Evolutionary conservation across 2,888 invertebrate genomes (phyloP).

Genomic region (Pseudeuparius sepicola): DNA sequence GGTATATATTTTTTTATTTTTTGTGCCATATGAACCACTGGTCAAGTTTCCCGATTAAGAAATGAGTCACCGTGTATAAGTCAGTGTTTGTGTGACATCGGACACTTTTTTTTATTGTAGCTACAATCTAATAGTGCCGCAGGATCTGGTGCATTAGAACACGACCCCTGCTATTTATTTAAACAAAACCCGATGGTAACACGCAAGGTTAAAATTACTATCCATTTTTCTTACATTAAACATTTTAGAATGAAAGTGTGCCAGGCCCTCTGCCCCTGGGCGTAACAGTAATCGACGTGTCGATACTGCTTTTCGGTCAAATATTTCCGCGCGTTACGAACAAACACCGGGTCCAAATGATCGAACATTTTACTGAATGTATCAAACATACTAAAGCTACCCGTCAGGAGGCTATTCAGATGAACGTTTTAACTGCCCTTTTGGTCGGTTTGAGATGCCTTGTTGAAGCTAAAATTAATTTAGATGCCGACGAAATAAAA

Average conservation of each 20-base stretch:
- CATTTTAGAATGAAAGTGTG: conserved; percentile 45
- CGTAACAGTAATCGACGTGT: conserved; percentile 92
- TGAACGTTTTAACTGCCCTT: conserved; percentile 92
- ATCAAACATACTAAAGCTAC: conserved; percentile 87
- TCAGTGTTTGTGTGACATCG: too few relatives aligned
- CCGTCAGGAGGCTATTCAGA: conserved; percentile 89
- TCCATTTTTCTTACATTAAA: too few relatives aligned
- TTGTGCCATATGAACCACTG: too few relatives aligned
- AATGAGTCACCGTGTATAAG: too few relatives aligned
- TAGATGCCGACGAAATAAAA: conserved; percentile 85
- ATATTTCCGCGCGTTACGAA: conserved; percentile 91
- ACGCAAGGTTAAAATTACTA: too few relatives aligned
- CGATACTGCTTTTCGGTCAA: conserved; percentile 84
- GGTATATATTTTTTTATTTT: too few relatives aligned
- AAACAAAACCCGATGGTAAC: conserved; percentile 50
- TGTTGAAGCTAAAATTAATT: conserved; percentile 73
- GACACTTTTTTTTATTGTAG: conserved; percentile 46
- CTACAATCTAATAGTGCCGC: conserved; percentile 90
- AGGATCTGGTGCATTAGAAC: conserved; percentile 93
- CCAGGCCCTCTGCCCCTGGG: conserved; percentile 85
- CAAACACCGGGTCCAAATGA: conserved; percentile 94
- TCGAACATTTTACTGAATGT: conserved; percentile 94
- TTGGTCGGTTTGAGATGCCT: conserved; percentile 77
- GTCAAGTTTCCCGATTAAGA: too few relatives aligned
- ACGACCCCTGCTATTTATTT: conserved; percentile 90